phyloP scores from a whole-genome alignment of 92 coral and sea anemone genomes.

The Meandrina meandrites region DNA sequence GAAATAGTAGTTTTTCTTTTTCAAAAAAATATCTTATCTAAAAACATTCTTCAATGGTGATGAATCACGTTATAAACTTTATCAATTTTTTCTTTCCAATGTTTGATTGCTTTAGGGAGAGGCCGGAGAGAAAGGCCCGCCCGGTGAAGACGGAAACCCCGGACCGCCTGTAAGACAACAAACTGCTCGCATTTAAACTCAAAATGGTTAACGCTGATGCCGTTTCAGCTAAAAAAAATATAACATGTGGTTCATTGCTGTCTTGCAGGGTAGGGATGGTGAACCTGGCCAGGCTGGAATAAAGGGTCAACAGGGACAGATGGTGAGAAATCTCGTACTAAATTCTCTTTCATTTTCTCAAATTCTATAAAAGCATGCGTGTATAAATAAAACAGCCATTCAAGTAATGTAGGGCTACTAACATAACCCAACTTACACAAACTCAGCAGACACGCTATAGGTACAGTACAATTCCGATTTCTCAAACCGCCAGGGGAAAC shows the following conservation, averaged over 20 bases:
- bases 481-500: no score
- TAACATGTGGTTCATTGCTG: no score
- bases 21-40: no score
- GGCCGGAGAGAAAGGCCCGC: conserved; percentile 38
- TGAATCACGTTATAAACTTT: no score
- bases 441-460: no score
- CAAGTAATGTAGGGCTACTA: no score
- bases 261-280: conserved; percentile 38
- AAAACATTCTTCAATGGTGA: background rate
- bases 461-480: no score
- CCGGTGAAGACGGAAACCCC: conserved; percentile 33
- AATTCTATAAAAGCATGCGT: background rate
- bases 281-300: conserved; percentile 33
- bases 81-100: background rate
- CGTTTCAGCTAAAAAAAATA: no score
- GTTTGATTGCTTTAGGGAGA: conserved; percentile 19
- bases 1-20: no score
- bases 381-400: background rate
- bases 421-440: no score
- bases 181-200: background rate
- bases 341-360: background rate
- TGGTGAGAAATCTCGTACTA: conserved; percentile 4
- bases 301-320: conserved; percentile 32
- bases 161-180: conserved; percentile 24
- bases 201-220: no score